Evolutionary conservation across 2,113 vertebrate species (phyloP), one percentile per base, ranked within the genome.

Genomic region (Erpornis zantholeuca): DNA sequence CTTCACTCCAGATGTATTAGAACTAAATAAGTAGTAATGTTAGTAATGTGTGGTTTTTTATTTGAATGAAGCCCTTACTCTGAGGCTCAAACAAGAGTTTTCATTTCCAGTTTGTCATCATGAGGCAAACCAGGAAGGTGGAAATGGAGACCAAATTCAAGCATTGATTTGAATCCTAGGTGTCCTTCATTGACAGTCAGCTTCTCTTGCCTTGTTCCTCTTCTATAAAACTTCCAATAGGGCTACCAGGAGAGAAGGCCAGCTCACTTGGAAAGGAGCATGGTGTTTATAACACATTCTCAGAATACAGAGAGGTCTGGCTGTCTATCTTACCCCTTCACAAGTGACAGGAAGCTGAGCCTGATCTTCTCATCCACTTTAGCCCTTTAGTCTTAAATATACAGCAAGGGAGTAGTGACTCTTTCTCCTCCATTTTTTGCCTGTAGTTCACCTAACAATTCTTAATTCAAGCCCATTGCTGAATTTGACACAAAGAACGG

Each of bases 311-410:
- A 17, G 47, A 47, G 33, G 16, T 54, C 44, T 59, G 33, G 11
- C 31, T 57, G 15, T 63, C 50, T 47, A 4, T 21, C 23, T 75
- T n/a, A 45, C 17, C 20, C 22, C 15, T 47, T 53, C 44, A n/a
- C 0, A 0, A 3, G 18, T 28, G n/a, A n/a, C 38, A n/a, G 20
- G 12, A 31, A 72, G 40, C 20, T 42, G 40, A 78, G 15, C 18
- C 7, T 15, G 54, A 12, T 91, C 29, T 82, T 82, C 64, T 47
- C 25, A 28, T 36, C 9, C 19, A 15, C 60, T 90, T 85, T 36
- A 69, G 11, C 10, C 7, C 29, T 85, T 52, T 31, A 49, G 7
- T 42, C 28, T 49, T 52, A 82, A 36, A 72, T 12, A 14, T 1
- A 40, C 25, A 81, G 24, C 20, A 68, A 54, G 9, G 4, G 25